A percentile compares a stretch with the other conserved stretches of the same genome.
Conservation (phyloP, 2,888 invertebrate species). For the Branchellion lobata region DNA sequence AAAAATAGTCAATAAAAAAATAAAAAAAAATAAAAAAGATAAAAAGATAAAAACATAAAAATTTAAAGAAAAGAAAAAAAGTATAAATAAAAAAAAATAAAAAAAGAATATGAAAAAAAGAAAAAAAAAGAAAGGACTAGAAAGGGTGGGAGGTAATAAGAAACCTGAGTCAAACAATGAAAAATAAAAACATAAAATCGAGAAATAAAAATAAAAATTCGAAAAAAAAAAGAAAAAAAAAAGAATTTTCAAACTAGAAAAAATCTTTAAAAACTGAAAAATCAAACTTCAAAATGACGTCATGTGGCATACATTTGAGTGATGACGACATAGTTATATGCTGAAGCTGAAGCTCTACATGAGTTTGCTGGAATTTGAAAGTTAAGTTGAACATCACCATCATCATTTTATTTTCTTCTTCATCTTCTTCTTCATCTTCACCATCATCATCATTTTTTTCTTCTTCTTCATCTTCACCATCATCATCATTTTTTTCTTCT, state of each 20-base stretch:
- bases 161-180: too few relatives aligned
- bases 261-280: too few relatives aligned
- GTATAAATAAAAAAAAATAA: neutral
- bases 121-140: neutral
- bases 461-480: slow-evolving; percentile 43
- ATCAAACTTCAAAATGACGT: too few relatives aligned
- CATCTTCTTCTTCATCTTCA: slow-evolving; percentile 81
- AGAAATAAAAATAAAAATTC: too few relatives aligned
- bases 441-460: slow-evolving; percentile 42
- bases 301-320: neutral
- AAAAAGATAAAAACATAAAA: too few relatives aligned
- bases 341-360: neutral
- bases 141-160: neutral
- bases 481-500: slow-evolving; percentile 32
- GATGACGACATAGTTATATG: neutral
- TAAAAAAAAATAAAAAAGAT: too few relatives aligned
- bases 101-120: neutral
- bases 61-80: too few relatives aligned
- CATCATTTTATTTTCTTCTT: slow-evolving; percentile 65
- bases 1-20: too few relatives aligned
- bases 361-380: neutral
- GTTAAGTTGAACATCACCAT: neutral
- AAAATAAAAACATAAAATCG: too few relatives aligned
- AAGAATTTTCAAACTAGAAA: too few relatives aligned
- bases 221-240: too few relatives aligned